Evolutionary conservation across 2,113 vertebrate genomes (phyloP).

Genomic region (Macquaria australasica): DNA sequence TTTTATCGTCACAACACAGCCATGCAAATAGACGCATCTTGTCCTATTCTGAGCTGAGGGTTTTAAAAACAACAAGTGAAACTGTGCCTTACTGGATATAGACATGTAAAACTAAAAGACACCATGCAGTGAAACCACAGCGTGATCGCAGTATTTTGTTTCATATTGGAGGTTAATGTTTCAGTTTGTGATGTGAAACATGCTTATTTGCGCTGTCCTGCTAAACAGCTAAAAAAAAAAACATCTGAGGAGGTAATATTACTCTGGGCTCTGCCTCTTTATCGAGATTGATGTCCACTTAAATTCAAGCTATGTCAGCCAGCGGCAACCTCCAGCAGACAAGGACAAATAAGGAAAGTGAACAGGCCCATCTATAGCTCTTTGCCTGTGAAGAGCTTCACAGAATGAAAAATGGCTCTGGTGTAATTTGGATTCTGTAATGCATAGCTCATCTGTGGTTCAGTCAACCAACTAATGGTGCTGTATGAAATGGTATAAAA

Average conservation of each 20-base stretch:
- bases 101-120: slow-evolving; percentile 30
- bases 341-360: slow-evolving; percentile 82
- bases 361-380: slow-evolving; percentile 76
- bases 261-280: slow-evolving; percentile 72
- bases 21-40: slow-evolving; percentile 65
- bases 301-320: slow-evolving; percentile 80
- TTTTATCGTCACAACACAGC: slow-evolving; percentile 76
- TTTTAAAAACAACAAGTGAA: slow-evolving; percentile 44
- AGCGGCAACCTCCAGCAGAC: slow-evolving; percentile 78
- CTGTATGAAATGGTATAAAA: slow-evolving; percentile 58
- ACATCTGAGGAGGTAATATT: slow-evolving; percentile 59
- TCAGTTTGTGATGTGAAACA: slow-evolving; percentile 50
- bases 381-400: slow-evolving; percentile 73
- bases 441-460: slow-evolving; percentile 79
- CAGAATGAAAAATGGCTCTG: slow-evolving; percentile 79
- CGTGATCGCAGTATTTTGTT: slow-evolving; percentile 24
- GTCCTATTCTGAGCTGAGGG: slow-evolving; percentile 44
- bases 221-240: slow-evolving; percentile 50
- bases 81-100: slow-evolving; percentile 6
- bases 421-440: slow-evolving; percentile 79
- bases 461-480: slow-evolving; percentile 77
- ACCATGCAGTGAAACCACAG: slow-evolving; percentile 26
- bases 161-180: slow-evolving; percentile 51
- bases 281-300: slow-evolving; percentile 82
- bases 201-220: slow-evolving; percentile 58